These are phyloP conservation scores for Drymodes brunneopygia DNA, from an alignment of 2,113 vertebrate species.

Conservation along the genomic window DNA sequence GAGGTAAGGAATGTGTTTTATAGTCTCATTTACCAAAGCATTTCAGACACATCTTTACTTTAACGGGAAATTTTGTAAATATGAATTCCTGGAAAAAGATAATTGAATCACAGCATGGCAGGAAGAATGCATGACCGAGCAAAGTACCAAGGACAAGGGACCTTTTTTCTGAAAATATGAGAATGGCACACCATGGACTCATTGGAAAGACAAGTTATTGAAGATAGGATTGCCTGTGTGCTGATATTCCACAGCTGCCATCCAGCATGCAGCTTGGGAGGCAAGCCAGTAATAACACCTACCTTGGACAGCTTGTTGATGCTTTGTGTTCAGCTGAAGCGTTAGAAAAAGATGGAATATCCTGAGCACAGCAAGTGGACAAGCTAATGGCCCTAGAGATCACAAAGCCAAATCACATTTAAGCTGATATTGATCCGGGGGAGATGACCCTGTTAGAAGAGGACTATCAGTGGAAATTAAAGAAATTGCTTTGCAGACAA, in stretches of 20 bases:
- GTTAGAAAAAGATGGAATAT: constrained; percentile 1
- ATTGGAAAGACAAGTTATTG: not conserved
- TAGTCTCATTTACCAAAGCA: not conserved
- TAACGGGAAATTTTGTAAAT: not conserved
- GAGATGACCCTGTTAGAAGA: constrained; percentile 12
- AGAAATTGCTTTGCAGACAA: constrained; percentile 29
- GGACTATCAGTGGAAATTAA: constrained; percentile 26
- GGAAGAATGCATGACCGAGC: not conserved
- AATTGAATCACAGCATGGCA: not conserved
- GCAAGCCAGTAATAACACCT: not conserved
- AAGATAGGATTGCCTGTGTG: not conserved
- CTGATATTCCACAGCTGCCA: not conserved
- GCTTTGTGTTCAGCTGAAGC: not conserved
- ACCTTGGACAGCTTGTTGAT: not conserved
- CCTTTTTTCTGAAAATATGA: not conserved
- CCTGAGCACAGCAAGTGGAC: not conserved
- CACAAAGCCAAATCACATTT: constrained; percentile 31
- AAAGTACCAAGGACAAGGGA: not conserved
- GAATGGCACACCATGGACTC: not conserved
- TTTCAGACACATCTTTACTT: not conserved
- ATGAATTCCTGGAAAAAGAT: not conserved
- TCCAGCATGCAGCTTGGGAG: not conserved
- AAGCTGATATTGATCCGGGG: constrained; percentile 12
- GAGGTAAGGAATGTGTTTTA: not conserved
- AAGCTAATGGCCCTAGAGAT: not conserved